Conservation (phyloP, 2,888 invertebrate species). For the Keiferia lycopersicella region DNA sequence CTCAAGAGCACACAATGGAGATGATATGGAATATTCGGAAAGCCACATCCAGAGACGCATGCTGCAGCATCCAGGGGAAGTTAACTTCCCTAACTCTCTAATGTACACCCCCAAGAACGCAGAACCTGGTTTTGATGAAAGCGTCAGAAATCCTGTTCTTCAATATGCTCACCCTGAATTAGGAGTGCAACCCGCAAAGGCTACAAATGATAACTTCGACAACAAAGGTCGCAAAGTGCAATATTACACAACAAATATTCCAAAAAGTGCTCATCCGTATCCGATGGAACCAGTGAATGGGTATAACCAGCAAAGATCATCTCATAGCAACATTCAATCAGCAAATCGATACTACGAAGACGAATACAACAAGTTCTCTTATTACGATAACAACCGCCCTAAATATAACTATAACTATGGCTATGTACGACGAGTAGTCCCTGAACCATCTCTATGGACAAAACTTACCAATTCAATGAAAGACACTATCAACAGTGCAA, state of each 20-base stretch:
- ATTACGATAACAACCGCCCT: conserved; percentile 77
- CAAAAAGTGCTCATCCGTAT: conserved; percentile 80
- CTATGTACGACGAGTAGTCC: conserved; percentile 77
- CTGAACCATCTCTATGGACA: conserved; percentile 86
- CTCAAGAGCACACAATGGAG: conserved; percentile 70
- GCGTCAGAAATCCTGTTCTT: conserved; percentile 87
- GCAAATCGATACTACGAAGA: conserved; percentile 74
- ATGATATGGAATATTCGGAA: conserved; percentile 71
- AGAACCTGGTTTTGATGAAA: conserved; percentile 84
- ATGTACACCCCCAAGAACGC: conserved; percentile 84
- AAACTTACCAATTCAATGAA: conserved; percentile 87
- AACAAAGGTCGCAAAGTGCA: conserved; percentile 66
- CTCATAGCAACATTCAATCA: conserved; percentile 63
- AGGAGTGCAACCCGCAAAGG: conserved; percentile 88
- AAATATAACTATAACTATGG: conserved; percentile 84
- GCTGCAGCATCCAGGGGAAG: conserved; percentile 85
- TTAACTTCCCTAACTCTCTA: conserved; percentile 84
- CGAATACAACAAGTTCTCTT: conserved; percentile 77
- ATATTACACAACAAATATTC: conserved; percentile 76
- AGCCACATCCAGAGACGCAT: conserved; percentile 86
- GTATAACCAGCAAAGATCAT: conserved; percentile 67
- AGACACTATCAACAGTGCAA: conserved; percentile 86
- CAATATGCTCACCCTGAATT: conserved; percentile 91
- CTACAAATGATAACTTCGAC: conserved; percentile 64
- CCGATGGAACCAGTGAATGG: conserved; percentile 78